Evolutionary conservation across 1,140 invertebrate genomes (phyloP).

Genomic region (Drosophila azteca): DNA sequence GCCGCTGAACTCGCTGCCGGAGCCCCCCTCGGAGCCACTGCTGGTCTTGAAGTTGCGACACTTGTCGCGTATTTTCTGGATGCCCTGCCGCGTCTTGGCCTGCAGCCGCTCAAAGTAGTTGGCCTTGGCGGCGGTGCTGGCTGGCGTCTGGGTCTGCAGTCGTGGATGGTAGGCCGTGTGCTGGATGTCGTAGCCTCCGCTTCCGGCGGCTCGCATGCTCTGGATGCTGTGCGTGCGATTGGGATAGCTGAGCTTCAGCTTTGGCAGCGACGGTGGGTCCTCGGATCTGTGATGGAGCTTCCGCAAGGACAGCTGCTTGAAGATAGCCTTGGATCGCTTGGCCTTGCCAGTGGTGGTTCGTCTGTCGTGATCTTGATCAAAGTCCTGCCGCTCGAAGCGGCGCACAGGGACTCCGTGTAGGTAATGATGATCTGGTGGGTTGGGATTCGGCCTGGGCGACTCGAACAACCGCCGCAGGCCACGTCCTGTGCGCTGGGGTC

Average conservation of each 20-base stretch:
- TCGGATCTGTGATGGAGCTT: conserved; percentile 57
- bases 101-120: conserved; percentile 79
- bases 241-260: conserved; percentile 77
- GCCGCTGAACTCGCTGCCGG: conserved; percentile 60
- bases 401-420: conserved; percentile 67
- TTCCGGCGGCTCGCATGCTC: conserved; percentile 63
- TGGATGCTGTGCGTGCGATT: conserved; percentile 80
- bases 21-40: conserved; percentile 21
- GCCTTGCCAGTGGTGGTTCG: conserved; percentile 27
- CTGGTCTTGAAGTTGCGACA: conserved; percentile 75
- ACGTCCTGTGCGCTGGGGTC: conserved; percentile 37
- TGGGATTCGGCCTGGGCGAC: conserved; percentile 20
- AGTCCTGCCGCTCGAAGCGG: conserved; percentile 78
- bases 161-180: conserved; percentile 59
- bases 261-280: conserved; percentile 64
- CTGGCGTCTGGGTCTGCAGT: conserved; percentile 26
- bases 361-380: conserved; percentile 29
- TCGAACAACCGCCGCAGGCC: conserved; percentile 67
- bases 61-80: conserved; percentile 79
- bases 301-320: conserved; percentile 73
- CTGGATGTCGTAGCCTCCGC: conserved; percentile 64
- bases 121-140: conserved; percentile 46
- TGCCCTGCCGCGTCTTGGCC: conserved; percentile 73
- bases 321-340: conserved; percentile 52
- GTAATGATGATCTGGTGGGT: conserved; percentile 51